These are phyloP conservation scores for Synchiropus splendidus DNA, from an alignment of 2,113 vertebrate species.

Conservation along the genomic window DNA sequence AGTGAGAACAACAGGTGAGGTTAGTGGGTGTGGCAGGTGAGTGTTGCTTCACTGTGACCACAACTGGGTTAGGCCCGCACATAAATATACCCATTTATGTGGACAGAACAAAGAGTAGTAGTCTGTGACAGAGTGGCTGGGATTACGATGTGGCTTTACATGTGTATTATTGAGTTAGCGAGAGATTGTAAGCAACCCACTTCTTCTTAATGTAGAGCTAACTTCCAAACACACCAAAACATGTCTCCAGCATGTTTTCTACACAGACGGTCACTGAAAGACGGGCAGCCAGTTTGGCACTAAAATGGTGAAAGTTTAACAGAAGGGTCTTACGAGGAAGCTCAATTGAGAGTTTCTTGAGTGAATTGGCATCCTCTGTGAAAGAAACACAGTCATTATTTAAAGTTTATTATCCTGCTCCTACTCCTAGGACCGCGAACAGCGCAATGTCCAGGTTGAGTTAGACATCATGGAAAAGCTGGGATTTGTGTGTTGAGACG, in stretches of 20 bases:
- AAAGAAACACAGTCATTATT: constrained; percentile 59
- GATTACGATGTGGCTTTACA: constrained; percentile 2
- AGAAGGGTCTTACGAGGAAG: constrained; percentile 67
- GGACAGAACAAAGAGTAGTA: background rate
- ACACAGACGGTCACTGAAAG: constrained; percentile 16
- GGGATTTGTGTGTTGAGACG: too few relatives aligned
- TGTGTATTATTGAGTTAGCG: constrained; percentile 33
- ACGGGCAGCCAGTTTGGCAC: constrained; percentile 18
- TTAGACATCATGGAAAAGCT: too few relatives aligned
- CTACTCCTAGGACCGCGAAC: too few relatives aligned
- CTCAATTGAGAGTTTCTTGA: constrained; percentile 72
- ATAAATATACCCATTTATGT: constrained; percentile 1
- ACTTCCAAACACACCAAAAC: constrained; percentile 39
- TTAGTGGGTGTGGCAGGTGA: constrained; percentile 6
- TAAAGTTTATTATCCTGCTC: constrained; percentile 12
- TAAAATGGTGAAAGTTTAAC: constrained; percentile 37
- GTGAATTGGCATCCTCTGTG: constrained; percentile 64
- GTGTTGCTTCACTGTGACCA: background rate
- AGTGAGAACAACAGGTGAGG: constrained; percentile 23
- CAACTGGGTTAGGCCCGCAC: background rate
- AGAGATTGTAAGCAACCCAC: constrained; percentile 5
- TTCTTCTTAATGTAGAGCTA: constrained; percentile 11
- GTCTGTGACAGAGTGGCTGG: background rate
- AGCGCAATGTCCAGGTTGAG: too few relatives aligned
- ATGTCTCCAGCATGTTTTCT: constrained; percentile 36